Evolutionary conservation across 2,888 invertebrate species (phyloP).

Genomic region (Monopis laevigella): DNA sequence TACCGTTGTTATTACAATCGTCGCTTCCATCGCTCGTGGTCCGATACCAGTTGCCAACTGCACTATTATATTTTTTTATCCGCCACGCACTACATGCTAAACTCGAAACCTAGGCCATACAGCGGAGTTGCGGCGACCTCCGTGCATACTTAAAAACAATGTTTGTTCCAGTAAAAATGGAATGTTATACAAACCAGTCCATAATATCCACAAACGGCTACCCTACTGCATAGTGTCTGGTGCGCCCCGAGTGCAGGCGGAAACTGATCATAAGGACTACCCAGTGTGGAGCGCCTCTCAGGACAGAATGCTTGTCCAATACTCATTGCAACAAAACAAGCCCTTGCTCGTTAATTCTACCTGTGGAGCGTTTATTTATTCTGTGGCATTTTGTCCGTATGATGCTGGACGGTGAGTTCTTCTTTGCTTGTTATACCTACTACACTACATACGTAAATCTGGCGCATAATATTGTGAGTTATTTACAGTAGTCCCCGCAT

Average conservation of each 20-base stretch:
- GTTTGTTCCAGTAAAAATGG: constrained; percentile 37
- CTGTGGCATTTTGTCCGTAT: constrained; percentile 70
- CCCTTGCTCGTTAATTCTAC: constrained; percentile 56
- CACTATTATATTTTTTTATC: too few relatives aligned
- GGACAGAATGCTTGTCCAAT: constrained; percentile 67
- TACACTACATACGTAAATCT: too few relatives aligned
- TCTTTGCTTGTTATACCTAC: too few relatives aligned
- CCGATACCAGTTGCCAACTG: too few relatives aligned
- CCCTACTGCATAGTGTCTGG: constrained; percentile 69
- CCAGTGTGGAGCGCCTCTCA: constrained; percentile 70
- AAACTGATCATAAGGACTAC: constrained; percentile 23
- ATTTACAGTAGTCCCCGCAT: too few relatives aligned
- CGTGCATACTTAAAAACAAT: neutral
- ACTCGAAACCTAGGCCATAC: too few relatives aligned
- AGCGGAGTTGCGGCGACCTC: too few relatives aligned
- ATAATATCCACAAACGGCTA: constrained; percentile 64
- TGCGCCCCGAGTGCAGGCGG: constrained; percentile 33
- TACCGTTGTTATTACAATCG: too few relatives aligned
- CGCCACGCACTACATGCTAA: too few relatives aligned
- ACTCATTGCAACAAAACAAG: constrained; percentile 39
- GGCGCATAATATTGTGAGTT: too few relatives aligned
- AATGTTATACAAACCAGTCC: constrained; percentile 37
- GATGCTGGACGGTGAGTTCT: constrained; percentile 71
- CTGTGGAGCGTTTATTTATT: constrained; percentile 72
- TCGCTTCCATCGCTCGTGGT: too few relatives aligned